Evolutionary conservation across 2,888 invertebrate species (phyloP).

Genomic region (Aromia moschata): DNA sequence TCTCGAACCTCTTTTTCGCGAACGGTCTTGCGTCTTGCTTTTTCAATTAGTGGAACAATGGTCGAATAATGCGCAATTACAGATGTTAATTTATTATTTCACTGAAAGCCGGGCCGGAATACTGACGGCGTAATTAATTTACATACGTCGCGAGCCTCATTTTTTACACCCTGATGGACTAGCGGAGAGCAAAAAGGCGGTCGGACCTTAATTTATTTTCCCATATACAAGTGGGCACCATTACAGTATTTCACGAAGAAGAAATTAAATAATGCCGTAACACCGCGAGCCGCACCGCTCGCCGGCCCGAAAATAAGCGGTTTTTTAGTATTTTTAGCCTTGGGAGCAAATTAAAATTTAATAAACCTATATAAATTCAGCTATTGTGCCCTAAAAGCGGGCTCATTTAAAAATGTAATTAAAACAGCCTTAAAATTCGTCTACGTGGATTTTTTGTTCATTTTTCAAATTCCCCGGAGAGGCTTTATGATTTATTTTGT

Average conservation of each 20-base stretch:
- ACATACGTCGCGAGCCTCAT: conserved; percentile 12
- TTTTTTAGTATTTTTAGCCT: conserved; percentile 46
- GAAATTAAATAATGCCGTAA: conserved; percentile 42
- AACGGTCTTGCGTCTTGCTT: too few species aligned
- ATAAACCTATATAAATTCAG: conserved; percentile 64
- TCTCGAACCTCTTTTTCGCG: too few species aligned
- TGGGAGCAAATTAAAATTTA: conserved; percentile 60
- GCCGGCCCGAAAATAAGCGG: conserved; percentile 39
- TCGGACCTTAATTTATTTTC: conserved; percentile 39
- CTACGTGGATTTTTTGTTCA: conserved; percentile 54
- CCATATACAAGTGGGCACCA: conserved; percentile 35
- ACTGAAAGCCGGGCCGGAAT: conserved; percentile 12
- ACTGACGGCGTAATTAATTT: conserved; percentile 23
- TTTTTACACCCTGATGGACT: conserved; percentile 17
- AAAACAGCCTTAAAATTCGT: conserved; percentile 54
- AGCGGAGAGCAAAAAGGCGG: conserved; percentile 23
- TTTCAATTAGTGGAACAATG: background rate
- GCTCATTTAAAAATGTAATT: conserved; percentile 61
- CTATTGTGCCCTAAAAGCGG: conserved; percentile 54
- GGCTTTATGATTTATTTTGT: conserved; percentile 64
- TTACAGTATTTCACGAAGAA: conserved; percentile 44
- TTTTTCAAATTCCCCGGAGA: conserved; percentile 58
- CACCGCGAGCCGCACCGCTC: conserved; percentile 26
- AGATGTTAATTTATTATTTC: conserved; percentile 14
- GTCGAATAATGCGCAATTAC: conserved; percentile 8